These are phyloP conservation scores for Osmoderma eremita DNA, from an alignment of 2,888 invertebrate genomes.

Conservation along the genomic window DNA sequence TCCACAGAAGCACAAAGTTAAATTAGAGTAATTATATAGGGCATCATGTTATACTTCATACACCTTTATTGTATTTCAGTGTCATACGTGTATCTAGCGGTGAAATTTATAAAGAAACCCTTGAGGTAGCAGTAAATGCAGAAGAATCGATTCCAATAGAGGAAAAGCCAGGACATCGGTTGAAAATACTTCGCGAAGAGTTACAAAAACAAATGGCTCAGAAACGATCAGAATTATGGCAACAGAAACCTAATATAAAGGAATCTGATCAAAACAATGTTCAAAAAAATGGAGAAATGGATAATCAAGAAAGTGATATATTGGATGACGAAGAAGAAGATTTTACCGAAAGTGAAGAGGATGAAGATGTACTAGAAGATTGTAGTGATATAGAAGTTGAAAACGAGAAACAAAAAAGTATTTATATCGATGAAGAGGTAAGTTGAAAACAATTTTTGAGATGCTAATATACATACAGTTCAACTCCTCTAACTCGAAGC, in stretches of 20 bases:
- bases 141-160: slow-evolving; percentile 55
- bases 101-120: slow-evolving; percentile 62
- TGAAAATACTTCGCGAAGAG: slow-evolving; percentile 75
- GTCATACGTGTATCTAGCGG: slow-evolving; percentile 63
- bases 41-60: not conserved
- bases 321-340: slow-evolving; percentile 66
- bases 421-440: slow-evolving; percentile 59
- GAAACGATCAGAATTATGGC: slow-evolving; percentile 76
- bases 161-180: slow-evolving; percentile 76
- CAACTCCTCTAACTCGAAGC: no score
- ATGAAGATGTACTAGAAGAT: slow-evolving; percentile 68
- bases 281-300: slow-evolving; percentile 55
- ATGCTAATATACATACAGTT: no score
- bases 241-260: slow-evolving; percentile 64
- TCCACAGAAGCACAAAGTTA: slow-evolving; percentile 67
- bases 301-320: slow-evolving; percentile 61
- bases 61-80: slow-evolving; percentile 50
- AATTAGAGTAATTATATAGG: slow-evolving; percentile 65
- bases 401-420: slow-evolving; percentile 62
- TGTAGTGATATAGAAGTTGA: slow-evolving; percentile 64
- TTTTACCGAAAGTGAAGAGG: slow-evolving; percentile 68
- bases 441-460: slow-evolving; percentile 17
- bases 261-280: slow-evolving; percentile 60
- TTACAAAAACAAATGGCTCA: slow-evolving; percentile 77
- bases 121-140: slow-evolving; percentile 56